A percentile compares a stretch with the other conserved stretches of the same genome.
phyloP scores from a whole-genome alignment of 23 tunicate genomes.

The Styela plicata region DNA sequence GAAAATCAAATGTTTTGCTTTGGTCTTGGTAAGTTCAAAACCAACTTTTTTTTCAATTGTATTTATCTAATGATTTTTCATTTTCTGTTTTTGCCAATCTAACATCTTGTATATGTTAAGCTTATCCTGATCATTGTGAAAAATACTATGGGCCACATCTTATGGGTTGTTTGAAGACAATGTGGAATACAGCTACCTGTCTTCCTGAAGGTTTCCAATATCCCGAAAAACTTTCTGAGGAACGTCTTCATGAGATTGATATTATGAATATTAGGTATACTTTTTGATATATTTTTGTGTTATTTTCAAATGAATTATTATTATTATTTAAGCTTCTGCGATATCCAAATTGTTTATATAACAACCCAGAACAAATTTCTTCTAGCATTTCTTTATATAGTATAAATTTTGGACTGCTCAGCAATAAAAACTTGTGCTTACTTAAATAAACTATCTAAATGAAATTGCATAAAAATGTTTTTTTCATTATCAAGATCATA shows the following conservation, averaged over 20 bases:
- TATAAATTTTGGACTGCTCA: too few relatives aligned
- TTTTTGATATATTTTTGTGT: background rate
- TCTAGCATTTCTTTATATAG: too few relatives aligned
- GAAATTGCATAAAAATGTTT: too few relatives aligned
- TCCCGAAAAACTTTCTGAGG: background rate
- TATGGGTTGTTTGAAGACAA: background rate
- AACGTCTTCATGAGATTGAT: background rate
- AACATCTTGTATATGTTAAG: background rate
- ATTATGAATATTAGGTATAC: slow-evolving; percentile 9
- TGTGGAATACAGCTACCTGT: background rate
- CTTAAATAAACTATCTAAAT: too few relatives aligned
- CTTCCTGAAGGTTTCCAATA: slow-evolving; percentile 2
- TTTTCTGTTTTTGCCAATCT: background rate
- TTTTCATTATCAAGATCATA: too few relatives aligned
- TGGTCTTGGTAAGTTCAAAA: slow-evolving; percentile 2
- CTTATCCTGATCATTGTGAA: slow-evolving; percentile 17
- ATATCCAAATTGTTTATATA: too few relatives aligned
- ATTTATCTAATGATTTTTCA: background rate
- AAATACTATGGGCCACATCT: slow-evolving; percentile 19
- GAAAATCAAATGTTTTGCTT: slow-evolving; percentile 9
- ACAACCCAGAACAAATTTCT: too few relatives aligned
- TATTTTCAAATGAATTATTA: background rate
- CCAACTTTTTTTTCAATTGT: too few relatives aligned
- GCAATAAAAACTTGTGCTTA: too few relatives aligned
- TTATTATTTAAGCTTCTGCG: too few relatives aligned